These are phyloP conservation scores for Dreissena rostriformis DNA, from an alignment of 1,140 invertebrate species.

Conservation along the genomic window DNA sequence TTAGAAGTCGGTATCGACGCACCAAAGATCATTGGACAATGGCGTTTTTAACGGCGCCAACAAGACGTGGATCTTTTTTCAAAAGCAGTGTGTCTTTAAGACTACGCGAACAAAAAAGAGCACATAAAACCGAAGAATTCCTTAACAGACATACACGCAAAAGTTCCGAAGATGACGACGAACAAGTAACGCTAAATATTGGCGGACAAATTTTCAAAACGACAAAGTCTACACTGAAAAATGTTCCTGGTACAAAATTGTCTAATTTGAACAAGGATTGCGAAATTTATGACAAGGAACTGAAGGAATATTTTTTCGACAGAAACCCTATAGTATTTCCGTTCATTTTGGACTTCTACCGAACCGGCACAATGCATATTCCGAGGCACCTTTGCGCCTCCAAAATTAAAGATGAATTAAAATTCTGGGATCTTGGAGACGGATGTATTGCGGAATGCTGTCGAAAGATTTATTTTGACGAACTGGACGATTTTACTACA, in stretches of 20 bases:
- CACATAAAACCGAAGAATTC: conserved; percentile 35
- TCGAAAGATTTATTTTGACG: conserved; percentile 42
- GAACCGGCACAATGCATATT: conserved; percentile 40
- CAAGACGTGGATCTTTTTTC: conserved; percentile 32
- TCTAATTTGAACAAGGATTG: conserved; percentile 13
- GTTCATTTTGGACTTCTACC: conserved; percentile 45
- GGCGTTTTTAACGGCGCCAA: conserved; percentile 35
- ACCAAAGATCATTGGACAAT: background rate
- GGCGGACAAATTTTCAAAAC: conserved; percentile 35
- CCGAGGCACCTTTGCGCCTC: conserved; percentile 21
- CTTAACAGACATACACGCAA: conserved; percentile 34
- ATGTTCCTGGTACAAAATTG: conserved; percentile 36
- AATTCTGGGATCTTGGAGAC: conserved; percentile 34
- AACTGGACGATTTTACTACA: conserved; percentile 34
- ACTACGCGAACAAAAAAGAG: conserved; percentile 20
- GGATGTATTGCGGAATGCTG: conserved; percentile 51
- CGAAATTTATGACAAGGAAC: conserved; percentile 26
- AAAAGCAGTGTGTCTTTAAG: background rate
- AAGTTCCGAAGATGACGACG: conserved; percentile 20
- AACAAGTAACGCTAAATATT: conserved; percentile 33
- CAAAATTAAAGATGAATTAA: conserved; percentile 30
- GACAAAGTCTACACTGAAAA: conserved; percentile 40
- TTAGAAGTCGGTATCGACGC: too few relatives aligned
- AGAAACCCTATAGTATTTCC: conserved; percentile 41
- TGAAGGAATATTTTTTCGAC: conserved; percentile 43